Evolutionary conservation across 1,140 invertebrate genomes (phyloP), one percentile per base, ranked within the genome.

Genomic region (Drosophila lini): DNA sequence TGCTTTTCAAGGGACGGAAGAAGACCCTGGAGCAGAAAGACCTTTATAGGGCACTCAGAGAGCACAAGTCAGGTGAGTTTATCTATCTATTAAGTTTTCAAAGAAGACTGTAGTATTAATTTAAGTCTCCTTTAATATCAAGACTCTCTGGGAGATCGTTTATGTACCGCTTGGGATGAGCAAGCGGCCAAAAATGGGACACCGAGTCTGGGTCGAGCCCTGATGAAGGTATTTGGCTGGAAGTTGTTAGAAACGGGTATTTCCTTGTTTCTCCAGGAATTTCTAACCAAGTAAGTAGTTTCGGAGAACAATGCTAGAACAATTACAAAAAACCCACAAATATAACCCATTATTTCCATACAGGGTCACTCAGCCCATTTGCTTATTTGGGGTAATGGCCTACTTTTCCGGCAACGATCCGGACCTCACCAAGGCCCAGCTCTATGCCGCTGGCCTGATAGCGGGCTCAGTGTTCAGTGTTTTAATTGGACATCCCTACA

Each of bases 371-470:
- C 90, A 91, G 16, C 90, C 90, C 34, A 77, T 91, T 16, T 83
- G 80, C 34, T 45, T 91, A 0, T 82, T 80, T 22, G 84, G 85
- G 0, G 47, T 91, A 11, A 77, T 91, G 61, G 55, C 80, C 13
- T 91, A 90, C 41, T 91, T 90, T 50, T 69, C 80, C 8, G 77
- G 75, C 16, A 60, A 64, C 0, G 84, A 88, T 71, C 9, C 52
- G 8, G 78, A 74, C 16, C 16, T 47, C 3, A 81, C 92, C 4
- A 93, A 93, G 13, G 95, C 95, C 0, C 77, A 94, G 19, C 91
- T 93, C 10, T 95, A 94, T 71, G 95, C 94, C 0, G 93, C 92
- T 13, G 94, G 94, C n/a, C 93, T 96, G 2, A 94, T 94, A 34
- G 25, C 94, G 2, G 90, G 94, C 1, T 94, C 93, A 19, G 93